These are phyloP conservation scores for Centropyge bicolor DNA, from an alignment of 2,797 vertebrate species.

Conservation along the genomic window DNA sequence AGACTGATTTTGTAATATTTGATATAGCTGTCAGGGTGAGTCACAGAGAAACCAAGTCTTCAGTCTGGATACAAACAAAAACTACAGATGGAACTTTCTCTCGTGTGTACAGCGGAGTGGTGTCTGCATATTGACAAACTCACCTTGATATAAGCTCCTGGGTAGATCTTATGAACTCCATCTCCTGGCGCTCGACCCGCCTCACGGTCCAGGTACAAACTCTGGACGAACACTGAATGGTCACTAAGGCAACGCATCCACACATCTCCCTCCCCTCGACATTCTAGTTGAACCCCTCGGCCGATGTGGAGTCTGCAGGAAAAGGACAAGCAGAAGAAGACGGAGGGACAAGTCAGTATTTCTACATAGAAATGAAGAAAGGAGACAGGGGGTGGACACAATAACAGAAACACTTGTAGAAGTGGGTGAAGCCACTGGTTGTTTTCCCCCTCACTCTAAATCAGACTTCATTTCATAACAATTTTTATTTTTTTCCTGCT, in stretches of 20 bases:
- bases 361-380: neutral
- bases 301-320: conserved; percentile 80
- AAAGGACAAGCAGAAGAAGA: neutral
- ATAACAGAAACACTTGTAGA: too few relatives aligned
- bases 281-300: conserved; percentile 80
- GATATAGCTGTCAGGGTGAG: too few relatives aligned
- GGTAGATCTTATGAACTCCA: conserved; percentile 86
- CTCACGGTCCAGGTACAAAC: conserved; percentile 83
- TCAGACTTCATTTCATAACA: too few relatives aligned
- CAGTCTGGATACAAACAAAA: neutral
- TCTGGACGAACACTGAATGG: conserved; percentile 83
- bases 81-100: too few relatives aligned
- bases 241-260: conserved; percentile 86
- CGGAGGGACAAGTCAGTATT: accelerated
- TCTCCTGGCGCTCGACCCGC: conserved; percentile 84
- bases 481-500: neutral
- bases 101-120: neutral
- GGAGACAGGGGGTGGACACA: neutral
- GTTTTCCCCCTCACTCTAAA: too few relatives aligned
- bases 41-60: too few relatives aligned
- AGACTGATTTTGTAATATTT: too few relatives aligned
- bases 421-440: too few relatives aligned
- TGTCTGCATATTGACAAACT: neutral
- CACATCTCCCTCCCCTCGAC: conserved; percentile 81
- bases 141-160: conserved; percentile 84